Conservation (phyloP, 2,113 vertebrate species). For the Coracopsis vasa region DNA sequence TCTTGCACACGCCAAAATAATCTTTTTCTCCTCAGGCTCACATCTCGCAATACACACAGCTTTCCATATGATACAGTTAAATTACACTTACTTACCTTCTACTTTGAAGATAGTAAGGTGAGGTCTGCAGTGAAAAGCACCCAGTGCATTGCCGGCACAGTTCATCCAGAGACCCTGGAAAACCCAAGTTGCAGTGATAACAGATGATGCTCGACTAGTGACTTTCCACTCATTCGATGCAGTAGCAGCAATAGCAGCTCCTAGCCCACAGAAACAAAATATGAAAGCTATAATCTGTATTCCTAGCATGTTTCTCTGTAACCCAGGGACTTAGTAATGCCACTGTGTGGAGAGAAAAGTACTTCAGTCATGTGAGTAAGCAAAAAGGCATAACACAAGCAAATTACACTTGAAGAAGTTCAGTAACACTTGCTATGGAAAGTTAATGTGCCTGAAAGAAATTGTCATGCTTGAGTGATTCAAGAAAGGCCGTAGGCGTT, state of each 20-base stretch:
- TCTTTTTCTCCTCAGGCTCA: neutral
- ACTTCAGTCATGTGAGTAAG: conserved; percentile 56
- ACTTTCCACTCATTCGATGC: conserved; percentile 91
- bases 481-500: neutral
- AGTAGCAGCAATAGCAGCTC: conserved; percentile 84
- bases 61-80: neutral
- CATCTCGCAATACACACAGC: neutral
- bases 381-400: conserved; percentile 63
- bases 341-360: neutral
- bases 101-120: conserved; percentile 89
- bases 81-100: conserved; percentile 77
- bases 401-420: conserved; percentile 47
- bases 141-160: conserved; percentile 91
- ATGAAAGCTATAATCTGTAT: conserved; percentile 87
- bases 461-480: conserved; percentile 50
- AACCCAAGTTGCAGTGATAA: conserved; percentile 94
- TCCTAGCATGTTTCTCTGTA: conserved; percentile 76
- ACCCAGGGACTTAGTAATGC: conserved; percentile 8
- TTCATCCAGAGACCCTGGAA: conserved; percentile 95
- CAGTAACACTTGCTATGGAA: conserved; percentile 45
- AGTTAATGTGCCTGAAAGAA: conserved; percentile 58
- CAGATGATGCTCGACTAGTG: conserved; percentile 89
- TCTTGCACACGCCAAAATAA: neutral
- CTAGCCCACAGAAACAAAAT: conserved; percentile 84
- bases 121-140: conserved; percentile 88